phyloP scores from a whole-genome alignment of 2,888 invertebrate genomes.

The Clistopyga incitator region DNA sequence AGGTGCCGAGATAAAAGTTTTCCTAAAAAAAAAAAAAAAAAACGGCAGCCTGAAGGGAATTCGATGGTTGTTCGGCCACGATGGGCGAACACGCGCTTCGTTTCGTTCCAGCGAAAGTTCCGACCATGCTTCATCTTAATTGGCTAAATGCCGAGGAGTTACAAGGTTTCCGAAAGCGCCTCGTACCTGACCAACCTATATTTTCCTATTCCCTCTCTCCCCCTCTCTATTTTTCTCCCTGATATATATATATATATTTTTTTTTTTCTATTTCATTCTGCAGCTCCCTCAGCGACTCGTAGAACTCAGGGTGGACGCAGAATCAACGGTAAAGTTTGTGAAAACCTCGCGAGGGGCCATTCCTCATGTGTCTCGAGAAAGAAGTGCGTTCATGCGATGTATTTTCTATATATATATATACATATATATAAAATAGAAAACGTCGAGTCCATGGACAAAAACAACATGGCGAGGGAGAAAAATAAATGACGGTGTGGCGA shows the following conservation, averaged over 20 bases:
- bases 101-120: constrained; percentile 74
- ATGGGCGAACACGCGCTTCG: constrained; percentile 16
- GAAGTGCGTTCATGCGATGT: constrained; percentile 22
- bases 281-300: constrained; percentile 7
- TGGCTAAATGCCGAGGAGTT: constrained; percentile 74
- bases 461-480: constrained; percentile 25
- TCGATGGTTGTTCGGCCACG: constrained; percentile 6
- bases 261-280: constrained; percentile 24
- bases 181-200: constrained; percentile 29
- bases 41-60: not conserved
- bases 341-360: constrained; percentile 50
- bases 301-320: constrained; percentile 6
- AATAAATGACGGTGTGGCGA: not conserved
- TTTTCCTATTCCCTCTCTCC: constrained; percentile 15
- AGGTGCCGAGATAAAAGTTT: constrained; percentile 16
- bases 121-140: constrained; percentile 80
- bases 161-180: constrained; percentile 43
- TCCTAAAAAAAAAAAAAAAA: not conserved
- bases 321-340: constrained; percentile 51
- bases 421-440: not conserved
- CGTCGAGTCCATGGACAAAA: not conserved
- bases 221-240: too few species aligned
- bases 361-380: constrained; percentile 30
- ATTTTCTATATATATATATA: not conserved
- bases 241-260: constrained; percentile 7